phyloP scores from a whole-genome alignment of 2,113 vertebrate genomes.

The Dicentrarchus labrax region DNA sequence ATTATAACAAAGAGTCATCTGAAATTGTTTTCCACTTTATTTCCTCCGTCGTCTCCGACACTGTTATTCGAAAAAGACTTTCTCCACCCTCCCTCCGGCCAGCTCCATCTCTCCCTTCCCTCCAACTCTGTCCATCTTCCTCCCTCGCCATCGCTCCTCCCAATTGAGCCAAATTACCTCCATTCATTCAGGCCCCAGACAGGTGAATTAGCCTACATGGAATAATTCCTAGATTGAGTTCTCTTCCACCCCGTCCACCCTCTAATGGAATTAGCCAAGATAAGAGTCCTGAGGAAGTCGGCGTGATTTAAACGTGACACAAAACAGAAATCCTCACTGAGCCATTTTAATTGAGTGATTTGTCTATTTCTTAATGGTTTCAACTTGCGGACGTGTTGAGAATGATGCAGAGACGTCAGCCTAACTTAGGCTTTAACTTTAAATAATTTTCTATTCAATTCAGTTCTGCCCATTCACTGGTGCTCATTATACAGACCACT shows the following conservation, averaged over 20 bases:
- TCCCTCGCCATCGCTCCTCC: conserved; percentile 53
- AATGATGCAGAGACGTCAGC: conserved; percentile 88
- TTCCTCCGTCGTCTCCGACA: conserved; percentile 3
- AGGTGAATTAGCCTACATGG: conserved; percentile 90
- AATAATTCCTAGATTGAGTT: conserved; percentile 88
- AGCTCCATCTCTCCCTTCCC: background rate
- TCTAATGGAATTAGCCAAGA: conserved; percentile 84
- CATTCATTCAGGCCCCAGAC: conserved; percentile 90
- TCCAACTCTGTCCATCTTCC: background rate
- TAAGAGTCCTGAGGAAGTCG: conserved; percentile 77
- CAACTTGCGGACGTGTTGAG: conserved; percentile 83
- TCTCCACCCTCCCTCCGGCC: conserved; percentile 71
- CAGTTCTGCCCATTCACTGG: conserved; percentile 79
- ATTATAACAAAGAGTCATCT: conserved; percentile 54
- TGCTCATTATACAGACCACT: conserved; percentile 12
- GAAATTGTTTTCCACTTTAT: conserved; percentile 41
- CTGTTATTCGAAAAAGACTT: background rate
- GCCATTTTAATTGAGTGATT: conserved; percentile 94
- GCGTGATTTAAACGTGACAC: conserved; percentile 91
- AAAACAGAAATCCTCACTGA: conserved; percentile 74
- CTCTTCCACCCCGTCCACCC: conserved; percentile 81
- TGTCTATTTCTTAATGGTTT: conserved; percentile 91
- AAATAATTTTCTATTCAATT: background rate
- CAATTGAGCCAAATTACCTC: conserved; percentile 91
- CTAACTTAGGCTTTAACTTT: conserved; percentile 70